These are phyloP conservation scores for Scrobipalpa costella DNA, from an alignment of 2,888 invertebrate genomes.

Conservation along the genomic window DNA sequence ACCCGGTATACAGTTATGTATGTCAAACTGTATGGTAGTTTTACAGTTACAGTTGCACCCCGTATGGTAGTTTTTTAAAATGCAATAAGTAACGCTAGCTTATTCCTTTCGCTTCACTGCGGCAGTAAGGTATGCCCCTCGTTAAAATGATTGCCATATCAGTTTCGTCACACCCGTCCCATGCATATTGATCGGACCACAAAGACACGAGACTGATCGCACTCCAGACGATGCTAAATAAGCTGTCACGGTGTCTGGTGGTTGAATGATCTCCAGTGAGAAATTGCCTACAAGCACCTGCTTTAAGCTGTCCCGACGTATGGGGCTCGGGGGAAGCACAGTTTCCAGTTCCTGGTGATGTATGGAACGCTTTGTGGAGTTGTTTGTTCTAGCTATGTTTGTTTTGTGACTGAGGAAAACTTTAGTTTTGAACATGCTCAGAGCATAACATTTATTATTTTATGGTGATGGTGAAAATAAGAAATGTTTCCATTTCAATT, in stretches of 20 bases:
- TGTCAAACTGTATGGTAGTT: too few relatives aligned
- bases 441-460: too few relatives aligned
- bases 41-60: too few relatives aligned
- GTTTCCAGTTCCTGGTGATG: background rate
- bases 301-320: slow-evolving; percentile 40
- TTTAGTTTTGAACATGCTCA: background rate
- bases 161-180: background rate
- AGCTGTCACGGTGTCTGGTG: slow-evolving; percentile 28
- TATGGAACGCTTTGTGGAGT: background rate
- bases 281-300: slow-evolving; percentile 59
- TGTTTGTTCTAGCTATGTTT: background rate
- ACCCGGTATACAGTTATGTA: too few relatives aligned
- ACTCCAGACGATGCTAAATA: slow-evolving; percentile 25
- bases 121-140: background rate
- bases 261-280: slow-evolving; percentile 53
- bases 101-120: background rate
- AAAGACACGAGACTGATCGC: slow-evolving; percentile 19
- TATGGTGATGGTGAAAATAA: background rate
- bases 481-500: background rate
- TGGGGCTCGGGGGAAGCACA: slow-evolving; percentile 40
- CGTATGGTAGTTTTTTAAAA: too few relatives aligned
- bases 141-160: background rate
- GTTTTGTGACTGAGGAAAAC: background rate
- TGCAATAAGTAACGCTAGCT: too few relatives aligned
- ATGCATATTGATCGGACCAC: background rate